These are phyloP conservation scores for Rutpela maculata DNA, from an alignment of 2,888 invertebrate species.

Conservation along the genomic window DNA sequence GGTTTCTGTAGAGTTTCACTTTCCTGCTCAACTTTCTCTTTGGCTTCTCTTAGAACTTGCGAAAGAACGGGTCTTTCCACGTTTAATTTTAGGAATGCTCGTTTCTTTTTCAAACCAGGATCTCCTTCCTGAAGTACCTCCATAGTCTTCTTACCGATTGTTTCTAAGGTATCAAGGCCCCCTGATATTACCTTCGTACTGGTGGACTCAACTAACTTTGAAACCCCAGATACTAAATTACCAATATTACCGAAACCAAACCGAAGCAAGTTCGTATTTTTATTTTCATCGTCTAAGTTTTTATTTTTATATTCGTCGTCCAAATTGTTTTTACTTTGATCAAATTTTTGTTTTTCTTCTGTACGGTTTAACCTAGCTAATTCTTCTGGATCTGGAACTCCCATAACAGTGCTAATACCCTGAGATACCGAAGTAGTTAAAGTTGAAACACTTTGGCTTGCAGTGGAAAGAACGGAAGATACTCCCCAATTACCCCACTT, in stretches of 20 bases:
- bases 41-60: conserved; percentile 82
- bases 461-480: conserved; percentile 84
- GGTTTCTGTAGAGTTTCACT: conserved; percentile 72
- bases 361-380: conserved; percentile 77
- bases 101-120: conserved; percentile 88
- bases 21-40: conserved; percentile 80
- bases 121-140: conserved; percentile 94
- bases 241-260: conserved; percentile 77
- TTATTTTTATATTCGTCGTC: conserved; percentile 23
- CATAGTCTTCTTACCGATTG: conserved; percentile 96
- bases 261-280: conserved; percentile 34
- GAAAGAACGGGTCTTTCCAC: conserved; percentile 80
- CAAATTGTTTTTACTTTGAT: conserved; percentile 15
- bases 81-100: conserved; percentile 80
- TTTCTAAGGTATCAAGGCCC: conserved; percentile 91
- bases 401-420: conserved; percentile 86
- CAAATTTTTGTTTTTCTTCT: conserved; percentile 55
- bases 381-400: conserved; percentile 89
- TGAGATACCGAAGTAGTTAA: conserved; percentile 89
- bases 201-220: conserved; percentile 83
- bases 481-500: conserved; percentile 86
- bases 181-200: conserved; percentile 81
- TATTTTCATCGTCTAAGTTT: conserved; percentile 19
- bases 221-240: conserved; percentile 81
- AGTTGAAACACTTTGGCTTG: conserved; percentile 85